Evolutionary conservation across 2,888 invertebrate genomes (phyloP).

Genomic region (Diarsia rubi): DNA sequence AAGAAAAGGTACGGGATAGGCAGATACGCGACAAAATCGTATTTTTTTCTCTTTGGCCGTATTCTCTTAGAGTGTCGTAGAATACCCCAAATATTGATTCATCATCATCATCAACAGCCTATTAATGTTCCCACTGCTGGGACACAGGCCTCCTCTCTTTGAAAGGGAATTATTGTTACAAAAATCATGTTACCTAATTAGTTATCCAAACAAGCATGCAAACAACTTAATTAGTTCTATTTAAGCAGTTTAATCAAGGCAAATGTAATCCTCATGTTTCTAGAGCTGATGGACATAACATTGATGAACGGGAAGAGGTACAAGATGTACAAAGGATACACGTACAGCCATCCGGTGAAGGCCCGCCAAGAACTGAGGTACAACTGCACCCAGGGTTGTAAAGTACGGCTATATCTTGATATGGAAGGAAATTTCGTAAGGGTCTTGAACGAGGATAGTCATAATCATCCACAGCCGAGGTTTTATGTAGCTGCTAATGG

Average conservation of each 20-base stretch:
- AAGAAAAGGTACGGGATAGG: too few relatives aligned
- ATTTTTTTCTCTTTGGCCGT: too few relatives aligned
- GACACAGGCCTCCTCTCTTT: too few relatives aligned
- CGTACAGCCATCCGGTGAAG: constrained; percentile 59
- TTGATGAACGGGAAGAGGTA: constrained; percentile 65
- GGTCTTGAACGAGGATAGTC: constrained; percentile 62
- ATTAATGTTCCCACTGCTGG: too few relatives aligned
- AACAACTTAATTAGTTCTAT: not conserved
- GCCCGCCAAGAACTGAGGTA: constrained; percentile 64
- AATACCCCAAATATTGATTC: too few relatives aligned
- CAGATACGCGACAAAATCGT: too few relatives aligned
- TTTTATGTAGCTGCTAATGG: constrained; percentile 59
- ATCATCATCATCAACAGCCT: too few relatives aligned
- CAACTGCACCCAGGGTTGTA: constrained; percentile 71
- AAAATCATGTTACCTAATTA: not conserved
- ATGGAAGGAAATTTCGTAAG: constrained; percentile 56
- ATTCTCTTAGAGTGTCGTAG: too few relatives aligned
- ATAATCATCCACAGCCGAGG: constrained; percentile 65
- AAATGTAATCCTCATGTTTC: constrained; percentile 22
- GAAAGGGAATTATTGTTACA: not conserved
- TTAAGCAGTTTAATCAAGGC: constrained; percentile 6
- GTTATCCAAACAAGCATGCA: not conserved
- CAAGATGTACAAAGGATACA: constrained; percentile 69
- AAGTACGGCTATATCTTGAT: constrained; percentile 65
- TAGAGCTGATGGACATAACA: constrained; percentile 62